Evolutionary conservation across 2,888 invertebrate species (phyloP), one percentile per base, ranked within the genome.

Genomic region (Zaprionus lineosus): DNA sequence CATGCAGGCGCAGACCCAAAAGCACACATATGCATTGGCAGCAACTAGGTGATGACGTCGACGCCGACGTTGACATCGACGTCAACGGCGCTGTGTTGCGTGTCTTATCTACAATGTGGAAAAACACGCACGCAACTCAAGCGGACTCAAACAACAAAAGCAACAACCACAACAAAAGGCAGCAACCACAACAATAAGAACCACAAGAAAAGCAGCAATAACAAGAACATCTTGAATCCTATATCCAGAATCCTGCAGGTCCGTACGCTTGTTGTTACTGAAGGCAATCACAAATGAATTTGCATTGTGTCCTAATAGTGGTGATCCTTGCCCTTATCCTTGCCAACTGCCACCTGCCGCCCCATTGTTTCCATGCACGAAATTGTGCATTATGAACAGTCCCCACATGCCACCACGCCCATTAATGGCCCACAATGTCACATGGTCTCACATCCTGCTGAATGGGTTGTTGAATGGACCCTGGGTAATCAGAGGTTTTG

Each of bases 101-200:
- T 79, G 85, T 79, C 83, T 85, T 83, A 83, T 79, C 83, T 73
- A 63, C 79, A 79, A 85, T 83, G 73, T 67, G 66, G 81, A 64
- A 70, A 79, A 83, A 85, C 79, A 85, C 84, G 79, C 84, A 81
- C 73, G 84, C 58, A 73, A 72, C 83, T 68, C 58, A 62, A 56
- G 63, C 52, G 66, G 51, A 46, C 31, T 47, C 40, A 46, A 50
- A 69, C 72, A 57, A 57, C 60, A 57, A 66, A 12, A 56, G 12
- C 64, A 74, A 60, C 36, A n/a, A n/a, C 50, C 31, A 50, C 40
- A 46, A 50, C 72, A 75, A 57, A 57, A 60, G 61, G 71, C 19
- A 56, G 12, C 64, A 74, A 60, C 36, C 48, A 28, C 48, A 51
- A 18, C 56, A 51, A 4, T 31, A 55, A 6, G 37, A 48, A 26